phyloP scores from a whole-genome alignment of 2,888 invertebrate genomes.

The Helobdella robusta region DNA sequence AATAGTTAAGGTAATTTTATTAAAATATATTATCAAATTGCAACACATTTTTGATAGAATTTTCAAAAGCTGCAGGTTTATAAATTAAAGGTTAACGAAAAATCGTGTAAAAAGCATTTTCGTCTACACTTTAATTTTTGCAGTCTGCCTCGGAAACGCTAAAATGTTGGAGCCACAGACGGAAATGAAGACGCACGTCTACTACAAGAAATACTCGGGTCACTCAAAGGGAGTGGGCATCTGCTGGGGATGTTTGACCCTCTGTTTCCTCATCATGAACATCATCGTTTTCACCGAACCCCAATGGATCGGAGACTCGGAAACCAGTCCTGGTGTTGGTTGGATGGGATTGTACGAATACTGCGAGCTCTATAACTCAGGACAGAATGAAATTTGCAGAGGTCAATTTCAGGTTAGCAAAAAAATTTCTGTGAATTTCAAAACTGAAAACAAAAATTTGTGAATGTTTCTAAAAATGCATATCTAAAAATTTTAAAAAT shows the following conservation, averaged over 20 bases:
- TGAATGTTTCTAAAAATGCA: no score
- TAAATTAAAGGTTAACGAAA: no score
- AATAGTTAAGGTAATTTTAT: no score
- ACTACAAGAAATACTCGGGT: conserved; percentile 20
- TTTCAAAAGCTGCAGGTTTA: no score
- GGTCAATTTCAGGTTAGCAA: conserved; percentile 35
- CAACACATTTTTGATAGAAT: no score
- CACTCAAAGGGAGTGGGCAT: conserved; percentile 69
- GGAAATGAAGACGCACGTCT: not conserved
- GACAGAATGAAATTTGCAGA: conserved; percentile 31
- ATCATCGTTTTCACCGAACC: conserved; percentile 90
- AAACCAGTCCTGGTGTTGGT: conserved; percentile 65
- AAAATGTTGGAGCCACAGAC: conserved; percentile 18
- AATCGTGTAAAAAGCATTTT: no score
- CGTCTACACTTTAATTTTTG: no score
- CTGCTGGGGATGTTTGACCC: conserved; percentile 91
- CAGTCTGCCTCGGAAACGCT: no score
- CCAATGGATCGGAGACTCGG: conserved; percentile 51
- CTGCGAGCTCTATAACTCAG: conserved; percentile 58
- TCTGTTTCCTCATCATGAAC: conserved; percentile 90
- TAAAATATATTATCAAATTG: no score
- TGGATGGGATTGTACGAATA: conserved; percentile 85
- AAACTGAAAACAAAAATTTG: no score
- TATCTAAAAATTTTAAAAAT: no score
- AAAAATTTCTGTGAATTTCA: conserved; percentile 62